A percentile compares a stretch with the other conserved stretches of the same genome.
phyloP scores from a whole-genome alignment of 2,113 vertebrate genomes.

The Albula glossodonta region DNA sequence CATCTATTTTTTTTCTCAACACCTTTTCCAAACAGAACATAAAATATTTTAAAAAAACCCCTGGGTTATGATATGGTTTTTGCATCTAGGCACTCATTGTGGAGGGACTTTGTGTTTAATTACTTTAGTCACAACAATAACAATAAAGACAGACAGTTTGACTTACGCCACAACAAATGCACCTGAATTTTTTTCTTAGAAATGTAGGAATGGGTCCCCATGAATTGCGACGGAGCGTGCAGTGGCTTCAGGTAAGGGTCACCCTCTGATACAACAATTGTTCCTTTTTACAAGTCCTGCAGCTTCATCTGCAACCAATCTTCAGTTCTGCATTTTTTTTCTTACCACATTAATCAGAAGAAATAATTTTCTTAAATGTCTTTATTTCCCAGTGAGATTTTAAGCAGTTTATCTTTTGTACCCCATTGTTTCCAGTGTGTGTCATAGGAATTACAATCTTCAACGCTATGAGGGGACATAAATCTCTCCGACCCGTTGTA shows the following conservation, averaged over 20 bases:
- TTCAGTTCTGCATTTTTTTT: conserved; percentile 51
- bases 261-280: conserved; percentile 21
- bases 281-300: conserved; percentile 25
- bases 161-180: neutral
- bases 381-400: conserved; percentile 37
- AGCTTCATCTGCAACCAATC: conserved; percentile 63
- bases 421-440: conserved; percentile 52
- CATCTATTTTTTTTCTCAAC: conserved; percentile 37
- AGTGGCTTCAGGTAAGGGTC: neutral
- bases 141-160: no score
- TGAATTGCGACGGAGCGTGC: neutral
- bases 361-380: conserved; percentile 47
- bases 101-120: no score
- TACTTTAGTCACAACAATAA: no score
- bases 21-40: conserved; percentile 32
- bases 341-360: conserved; percentile 54
- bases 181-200: neutral
- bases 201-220: neutral
- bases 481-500: conserved; percentile 32
- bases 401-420: conserved; percentile 33
- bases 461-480: conserved; percentile 30
- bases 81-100: neutral
- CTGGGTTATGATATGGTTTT: conserved; percentile 33
- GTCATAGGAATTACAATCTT: conserved; percentile 35
- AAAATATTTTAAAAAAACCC: conserved; percentile 51